A percentile compares a stretch with the other conserved stretches of the same genome.
phyloP scores from a whole-genome alignment of 2,888 invertebrate species.

The Anagyrus pseudococci region DNA sequence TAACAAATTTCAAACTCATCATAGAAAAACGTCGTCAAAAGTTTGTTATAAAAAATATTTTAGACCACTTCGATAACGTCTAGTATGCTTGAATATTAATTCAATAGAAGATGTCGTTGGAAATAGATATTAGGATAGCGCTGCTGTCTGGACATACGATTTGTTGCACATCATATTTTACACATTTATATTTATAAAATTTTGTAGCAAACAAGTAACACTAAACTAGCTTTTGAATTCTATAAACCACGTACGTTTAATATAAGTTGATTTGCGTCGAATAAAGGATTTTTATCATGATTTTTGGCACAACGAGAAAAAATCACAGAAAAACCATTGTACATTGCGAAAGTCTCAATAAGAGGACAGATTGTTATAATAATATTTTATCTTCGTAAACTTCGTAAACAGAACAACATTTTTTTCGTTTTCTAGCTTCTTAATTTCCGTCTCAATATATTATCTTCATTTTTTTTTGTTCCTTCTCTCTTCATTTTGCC shows the following conservation, averaged over 20 bases:
- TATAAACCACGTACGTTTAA: not conserved
- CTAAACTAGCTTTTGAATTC: conserved; percentile 10
- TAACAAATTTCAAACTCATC: too few relatives aligned
- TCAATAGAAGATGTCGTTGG: too few relatives aligned
- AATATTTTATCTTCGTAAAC: not conserved
- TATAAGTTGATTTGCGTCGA: conserved; percentile 9
- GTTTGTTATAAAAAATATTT: too few relatives aligned
- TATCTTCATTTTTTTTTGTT: too few relatives aligned
- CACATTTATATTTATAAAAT: not conserved
- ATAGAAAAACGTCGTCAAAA: too few relatives aligned
- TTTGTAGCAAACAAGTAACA: conserved; percentile 3
- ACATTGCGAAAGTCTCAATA: conserved; percentile 51
- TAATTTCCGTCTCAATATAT: not conserved
- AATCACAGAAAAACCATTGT: conserved; percentile 61
- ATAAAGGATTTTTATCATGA: conserved; percentile 36
- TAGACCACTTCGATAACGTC: too few relatives aligned
- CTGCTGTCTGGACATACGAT: too few relatives aligned
- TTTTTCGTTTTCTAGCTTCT: not conserved
- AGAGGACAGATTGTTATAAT: conserved; percentile 7
- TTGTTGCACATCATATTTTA: not conserved
- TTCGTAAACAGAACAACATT: not conserved
- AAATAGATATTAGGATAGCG: too few relatives aligned
- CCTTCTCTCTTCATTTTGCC: too few relatives aligned
- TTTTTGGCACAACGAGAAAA: conserved; percentile 60
- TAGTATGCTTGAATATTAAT: too few relatives aligned